Evolutionary conservation across 2,888 invertebrate species (phyloP), one percentile per base, ranked within the genome.

Genomic region (Spisula subtruncata): DNA sequence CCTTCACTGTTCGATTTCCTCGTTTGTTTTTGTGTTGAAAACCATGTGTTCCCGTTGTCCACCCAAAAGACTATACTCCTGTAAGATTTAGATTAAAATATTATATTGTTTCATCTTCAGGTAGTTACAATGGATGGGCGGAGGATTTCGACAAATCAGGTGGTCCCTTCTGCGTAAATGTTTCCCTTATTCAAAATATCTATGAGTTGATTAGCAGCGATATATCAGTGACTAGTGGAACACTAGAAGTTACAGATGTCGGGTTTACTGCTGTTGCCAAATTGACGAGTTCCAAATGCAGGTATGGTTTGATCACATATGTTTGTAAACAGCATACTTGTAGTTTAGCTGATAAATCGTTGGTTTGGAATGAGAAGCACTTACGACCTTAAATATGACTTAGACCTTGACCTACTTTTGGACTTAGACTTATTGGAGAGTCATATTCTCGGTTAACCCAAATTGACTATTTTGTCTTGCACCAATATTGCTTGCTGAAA

Each of bases 81-180:
- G 56, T 56, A 56, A 16, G 20, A 56, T 5, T 60, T 60, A n/a
- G n/a, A n/a, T 60, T 8, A 60, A n/a, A n/a, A n/a, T n/a, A n/a
- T n/a, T n/a, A n/a, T n/a, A 60, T 0, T 20, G 60, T 60, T 20
- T 29, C 29, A 1, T 16, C 18, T 32, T 0, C 85, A 95, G 95
- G 94, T 29, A 92, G 85, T 48, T 95, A 93, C 89, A 94, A 95
- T 91, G 94, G 95, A 16, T 95, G 95, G 95, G 82, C 93, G 56
- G 95, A 94, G 80, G 91, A 94, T 83, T 93, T 94, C 85, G 88
- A 93, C 6, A 89, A 87, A 60, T 93, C 94, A 29, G 95, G 95
- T 8, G 90, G 90, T 41, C 95, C 95, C 1, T 95, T 95, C 86
- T 85, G 93, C 51, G 90, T 90, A 12, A 93, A 91, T 80, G 86